A percentile compares a stretch with the other conserved stretches of the same genome.
Conservation (phyloP, 2,113 vertebrate species). For the Odontesthes bonariensis region DNA sequence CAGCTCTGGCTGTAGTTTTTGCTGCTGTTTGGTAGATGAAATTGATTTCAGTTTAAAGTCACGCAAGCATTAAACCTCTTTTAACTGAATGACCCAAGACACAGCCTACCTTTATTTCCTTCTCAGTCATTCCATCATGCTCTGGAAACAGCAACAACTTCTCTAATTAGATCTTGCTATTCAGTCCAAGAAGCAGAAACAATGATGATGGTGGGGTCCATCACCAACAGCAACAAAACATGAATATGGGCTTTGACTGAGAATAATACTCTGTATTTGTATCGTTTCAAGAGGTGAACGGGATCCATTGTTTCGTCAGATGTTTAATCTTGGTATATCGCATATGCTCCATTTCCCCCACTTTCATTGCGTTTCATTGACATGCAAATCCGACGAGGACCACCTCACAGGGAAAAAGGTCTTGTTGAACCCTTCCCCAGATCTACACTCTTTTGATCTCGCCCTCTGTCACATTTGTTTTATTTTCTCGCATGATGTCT, state of each 20-base stretch:
- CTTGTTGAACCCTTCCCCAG: conserved; percentile 17
- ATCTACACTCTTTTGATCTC: conserved; percentile 44
- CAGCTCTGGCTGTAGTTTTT: neutral
- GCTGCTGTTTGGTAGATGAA: neutral
- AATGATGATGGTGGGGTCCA: neutral
- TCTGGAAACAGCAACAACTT: neutral
- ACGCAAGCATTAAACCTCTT: too few species aligned
- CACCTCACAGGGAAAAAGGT: conserved; percentile 28
- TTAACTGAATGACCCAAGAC: neutral
- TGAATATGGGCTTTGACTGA: neutral
- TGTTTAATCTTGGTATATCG: conserved; percentile 49
- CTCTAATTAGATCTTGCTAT: conserved; percentile 2
- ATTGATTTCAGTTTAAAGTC: neutral
- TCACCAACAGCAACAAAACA: neutral
- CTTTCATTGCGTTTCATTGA: conserved; percentile 63
- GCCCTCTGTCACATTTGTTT: conserved; percentile 5
- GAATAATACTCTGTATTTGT: neutral
- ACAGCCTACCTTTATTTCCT: neutral
- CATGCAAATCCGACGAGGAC: conserved; percentile 62
- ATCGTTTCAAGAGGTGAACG: conserved; percentile 23
- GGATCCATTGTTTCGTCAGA: conserved; percentile 41
- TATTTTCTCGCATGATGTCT: neutral
- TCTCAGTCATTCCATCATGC: neutral
- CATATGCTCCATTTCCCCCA: conserved; percentile 40
- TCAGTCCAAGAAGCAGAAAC: neutral